These are phyloP conservation scores for Hoplostethus atlanticus DNA, from an alignment of 2,797 vertebrate genomes.

Conservation along the genomic window DNA sequence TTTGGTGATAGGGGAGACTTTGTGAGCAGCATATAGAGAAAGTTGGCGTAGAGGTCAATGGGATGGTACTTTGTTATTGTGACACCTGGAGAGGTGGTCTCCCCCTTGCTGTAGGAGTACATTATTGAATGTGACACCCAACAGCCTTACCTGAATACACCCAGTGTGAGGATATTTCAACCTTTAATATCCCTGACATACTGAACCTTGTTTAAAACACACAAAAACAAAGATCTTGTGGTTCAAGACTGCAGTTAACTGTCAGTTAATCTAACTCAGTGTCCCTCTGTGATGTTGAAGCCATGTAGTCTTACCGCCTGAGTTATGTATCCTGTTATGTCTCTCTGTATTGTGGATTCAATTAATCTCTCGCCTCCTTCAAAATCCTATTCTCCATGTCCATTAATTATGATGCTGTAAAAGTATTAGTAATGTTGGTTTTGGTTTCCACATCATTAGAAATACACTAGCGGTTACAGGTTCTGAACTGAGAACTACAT, in stretches of 20 bases:
- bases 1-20: conserved; percentile 63
- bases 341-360: background rate
- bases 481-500: too few species aligned
- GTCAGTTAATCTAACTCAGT: background rate
- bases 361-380: conserved; percentile 9
- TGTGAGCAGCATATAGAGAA: conserved; percentile 53
- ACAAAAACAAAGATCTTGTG: too few species aligned
- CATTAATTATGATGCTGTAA: background rate
- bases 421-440: conserved; percentile 1
- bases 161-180: background rate
- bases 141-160: conserved; percentile 2
- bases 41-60: conserved; percentile 53
- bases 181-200: background rate
- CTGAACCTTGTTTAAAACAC: too few species aligned
- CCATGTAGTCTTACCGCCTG: too few species aligned
- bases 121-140: conserved; percentile 19
- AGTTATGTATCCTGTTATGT: conserved; percentile 7
- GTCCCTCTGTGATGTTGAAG: too few species aligned
- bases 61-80: conserved; percentile 54
- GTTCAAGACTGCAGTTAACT: too few species aligned
- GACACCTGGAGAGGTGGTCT: conserved; percentile 33
- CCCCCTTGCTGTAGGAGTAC: conserved; percentile 15
- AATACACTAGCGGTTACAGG: too few species aligned
- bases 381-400: background rate
- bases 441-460: background rate